Evolutionary conservation across 2,797 vertebrate species (phyloP), one percentile per base, ranked within the genome.

Genomic region (Alca torda): DNA sequence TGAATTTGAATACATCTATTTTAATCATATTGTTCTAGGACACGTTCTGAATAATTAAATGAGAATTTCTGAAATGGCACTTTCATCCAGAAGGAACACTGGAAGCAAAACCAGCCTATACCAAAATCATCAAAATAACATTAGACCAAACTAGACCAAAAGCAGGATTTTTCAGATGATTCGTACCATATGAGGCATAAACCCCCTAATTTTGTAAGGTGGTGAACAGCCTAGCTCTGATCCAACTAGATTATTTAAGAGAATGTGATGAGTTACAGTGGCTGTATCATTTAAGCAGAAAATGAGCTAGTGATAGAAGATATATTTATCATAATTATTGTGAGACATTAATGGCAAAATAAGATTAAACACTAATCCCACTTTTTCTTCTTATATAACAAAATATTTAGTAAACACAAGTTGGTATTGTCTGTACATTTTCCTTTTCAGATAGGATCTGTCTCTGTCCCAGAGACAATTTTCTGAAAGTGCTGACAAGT

Each of bases 1-100:
- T 91, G 53, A 84, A 91, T 92, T 91, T 78, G 28, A 94, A 86
- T 81, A 80, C 2, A 68, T 94, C 61, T 94, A 69, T 84, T 96
- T 93, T 84, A 94, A 70, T 95, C 63, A 69, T 61, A 75, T 54
- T 89, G 13, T 85, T 95, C 61, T 84, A 82, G 54, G 43, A 74
- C 65, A 56, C 8, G 3, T 70, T 89, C 65, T 78, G 33, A 83
- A 63, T 60, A 23, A 75, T 75, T 79, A 45, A 72, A 68, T 53
- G 46, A 81, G 72, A 90, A 78, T 51, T 81, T 86, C 43, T 78
- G 54, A 93, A 96, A 89, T n/a, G 33, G 28, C 48, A 78, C 10
- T 94, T 93, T 72, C 33, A 75, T 91, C 41, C 75, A 73, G 69
- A 88, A 68, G 31, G 41, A 87, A 69, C 25, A n/a, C 14, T 80